A percentile compares a stretch with the other conserved stretches of the same genome.
Evolutionary conservation across 2,113 vertebrate species (phyloP).

Genomic region (Lota lota): DNA sequence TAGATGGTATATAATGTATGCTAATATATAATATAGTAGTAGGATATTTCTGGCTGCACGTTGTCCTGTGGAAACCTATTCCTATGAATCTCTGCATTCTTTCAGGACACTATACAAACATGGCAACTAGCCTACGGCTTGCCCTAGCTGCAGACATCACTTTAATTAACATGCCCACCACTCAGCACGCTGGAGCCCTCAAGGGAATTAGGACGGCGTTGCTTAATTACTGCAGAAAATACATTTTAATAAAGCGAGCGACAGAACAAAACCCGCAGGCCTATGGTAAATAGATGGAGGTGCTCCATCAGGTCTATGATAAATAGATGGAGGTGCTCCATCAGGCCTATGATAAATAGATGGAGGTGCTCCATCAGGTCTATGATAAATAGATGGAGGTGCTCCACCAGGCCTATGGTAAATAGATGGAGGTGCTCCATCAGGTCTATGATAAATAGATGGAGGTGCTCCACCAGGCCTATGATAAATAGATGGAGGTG

Average conservation of each 20-base stretch:
- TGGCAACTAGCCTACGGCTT: conserved; percentile 51
- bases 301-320: conserved; percentile 61
- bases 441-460: not conserved
- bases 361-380: too few relatives aligned
- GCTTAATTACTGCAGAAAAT: conserved; percentile 66
- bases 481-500: too few relatives aligned
- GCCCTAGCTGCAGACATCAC: conserved; percentile 67
- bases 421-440: too few relatives aligned
- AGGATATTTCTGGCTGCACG: too few relatives aligned
- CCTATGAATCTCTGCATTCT: conserved; percentile 43
- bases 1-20: too few relatives aligned
- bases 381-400: too few relatives aligned
- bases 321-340: too few relatives aligned
- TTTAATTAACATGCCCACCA: conserved; percentile 64
- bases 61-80: conserved; percentile 25
- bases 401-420: conserved; percentile 55
- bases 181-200: conserved; percentile 48
- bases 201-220: conserved; percentile 62
- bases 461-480: too few relatives aligned
- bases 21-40: too few relatives aligned
- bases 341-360: not conserved
- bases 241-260: conserved; percentile 70
- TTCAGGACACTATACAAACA: conserved; percentile 52
- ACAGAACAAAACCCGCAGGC: conserved; percentile 64
- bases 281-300: conserved; percentile 66